Percentiles rank a stretch among this genome's conserved stretches.
Conservation (phyloP, 2,888 invertebrate species). For the Charanyca ferruginea region DNA sequence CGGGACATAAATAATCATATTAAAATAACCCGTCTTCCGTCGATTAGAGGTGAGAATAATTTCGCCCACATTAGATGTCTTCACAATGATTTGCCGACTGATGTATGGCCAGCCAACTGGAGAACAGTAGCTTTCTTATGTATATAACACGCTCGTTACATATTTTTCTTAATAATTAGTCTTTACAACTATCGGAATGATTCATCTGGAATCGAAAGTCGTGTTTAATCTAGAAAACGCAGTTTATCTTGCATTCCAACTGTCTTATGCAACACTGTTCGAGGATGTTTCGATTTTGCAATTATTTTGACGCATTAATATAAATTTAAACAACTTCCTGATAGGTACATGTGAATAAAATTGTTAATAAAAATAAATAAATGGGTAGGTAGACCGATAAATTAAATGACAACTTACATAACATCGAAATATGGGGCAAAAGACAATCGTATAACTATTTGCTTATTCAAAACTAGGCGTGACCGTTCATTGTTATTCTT, state of each 20-base stretch:
- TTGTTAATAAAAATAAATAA: conserved; percentile 27
- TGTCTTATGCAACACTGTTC: conserved; percentile 40
- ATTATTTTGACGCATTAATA: conserved; percentile 21
- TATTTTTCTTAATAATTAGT: conserved; percentile 37
- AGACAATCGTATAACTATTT: conserved; percentile 76
- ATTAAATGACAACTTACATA: conserved; percentile 71
- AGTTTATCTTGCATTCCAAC: conserved; percentile 27
- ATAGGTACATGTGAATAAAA: conserved; percentile 22
- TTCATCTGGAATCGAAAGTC: conserved; percentile 44
- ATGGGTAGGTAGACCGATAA: conserved; percentile 13
- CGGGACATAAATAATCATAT: conserved; percentile 66
- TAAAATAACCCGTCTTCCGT: conserved; percentile 65
- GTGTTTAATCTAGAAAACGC: conserved; percentile 17
- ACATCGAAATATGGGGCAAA: conserved; percentile 70
- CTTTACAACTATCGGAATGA: conserved; percentile 13
- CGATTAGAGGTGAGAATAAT: conserved; percentile 66
- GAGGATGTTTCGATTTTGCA: conserved; percentile 2
- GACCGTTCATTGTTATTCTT: conserved; percentile 76
- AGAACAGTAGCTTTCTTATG: conserved; percentile 47
- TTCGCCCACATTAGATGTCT: conserved; percentile 61
- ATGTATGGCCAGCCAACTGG: conserved; percentile 35
- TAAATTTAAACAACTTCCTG: conserved; percentile 47
- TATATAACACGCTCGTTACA: conserved; percentile 40
- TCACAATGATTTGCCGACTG: conserved; percentile 61
- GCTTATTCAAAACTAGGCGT: conserved; percentile 79